Percentiles rank a stretch among this genome's conserved stretches.
These are phyloP conservation scores for Ivindomyrus marchei DNA, from an alignment of 2,113 vertebrate genomes.

Conservation along the genomic window DNA sequence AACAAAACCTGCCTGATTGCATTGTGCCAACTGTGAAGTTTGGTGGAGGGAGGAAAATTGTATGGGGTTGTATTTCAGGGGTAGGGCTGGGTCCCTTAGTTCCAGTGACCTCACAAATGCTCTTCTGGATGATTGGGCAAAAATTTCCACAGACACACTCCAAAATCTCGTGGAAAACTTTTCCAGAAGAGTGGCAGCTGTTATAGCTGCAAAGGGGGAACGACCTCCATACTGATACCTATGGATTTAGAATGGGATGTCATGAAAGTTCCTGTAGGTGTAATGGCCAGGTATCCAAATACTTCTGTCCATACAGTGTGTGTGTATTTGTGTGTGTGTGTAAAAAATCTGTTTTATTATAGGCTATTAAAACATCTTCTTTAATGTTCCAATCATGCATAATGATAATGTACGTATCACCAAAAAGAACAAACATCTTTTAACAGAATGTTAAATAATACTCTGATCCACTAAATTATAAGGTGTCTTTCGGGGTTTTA, in stretches of 20 bases:
- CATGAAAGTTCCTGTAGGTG: background rate
- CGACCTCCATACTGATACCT: background rate
- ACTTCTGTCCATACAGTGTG: background rate
- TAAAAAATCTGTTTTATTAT: background rate
- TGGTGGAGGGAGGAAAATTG: background rate
- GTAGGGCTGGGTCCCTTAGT: background rate
- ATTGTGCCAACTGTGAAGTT: background rate
- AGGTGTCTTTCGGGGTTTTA: constrained; percentile 35
- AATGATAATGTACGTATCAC: background rate
- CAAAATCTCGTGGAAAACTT: background rate
- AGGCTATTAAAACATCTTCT: background rate
- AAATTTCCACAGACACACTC: background rate
- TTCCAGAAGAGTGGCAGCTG: background rate
- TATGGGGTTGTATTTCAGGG: background rate
- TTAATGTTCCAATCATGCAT: background rate
- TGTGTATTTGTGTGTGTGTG: background rate
- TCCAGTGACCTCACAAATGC: background rate
- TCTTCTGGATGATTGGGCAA: background rate
- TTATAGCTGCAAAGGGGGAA: background rate
- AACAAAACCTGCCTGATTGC: background rate
- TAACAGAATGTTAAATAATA: background rate
- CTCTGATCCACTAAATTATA: background rate
- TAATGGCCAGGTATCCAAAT: background rate
- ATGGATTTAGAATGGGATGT: background rate
- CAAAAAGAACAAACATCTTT: background rate